phyloP scores from a whole-genome alignment of 2,113 vertebrate genomes.

The Psammodynastes pulverulentus region DNA sequence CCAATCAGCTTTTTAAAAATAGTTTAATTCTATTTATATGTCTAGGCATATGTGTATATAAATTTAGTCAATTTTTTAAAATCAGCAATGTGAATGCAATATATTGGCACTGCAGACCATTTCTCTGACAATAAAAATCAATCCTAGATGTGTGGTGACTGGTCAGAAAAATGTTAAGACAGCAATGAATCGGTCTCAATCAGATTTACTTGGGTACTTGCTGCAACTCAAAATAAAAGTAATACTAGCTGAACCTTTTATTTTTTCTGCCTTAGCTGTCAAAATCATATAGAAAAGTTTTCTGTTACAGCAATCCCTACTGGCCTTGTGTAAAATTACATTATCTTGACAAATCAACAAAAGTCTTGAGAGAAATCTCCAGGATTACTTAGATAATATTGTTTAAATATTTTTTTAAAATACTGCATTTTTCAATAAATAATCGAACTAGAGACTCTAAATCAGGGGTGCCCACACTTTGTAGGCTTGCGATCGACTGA shows the following conservation, averaged over 20 bases:
- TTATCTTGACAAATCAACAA: not conserved
- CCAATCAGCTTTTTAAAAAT: slow-evolving; percentile 13
- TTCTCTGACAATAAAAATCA: slow-evolving; percentile 23
- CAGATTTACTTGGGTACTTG: not conserved
- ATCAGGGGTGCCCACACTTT: no score
- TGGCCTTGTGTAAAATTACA: not conserved
- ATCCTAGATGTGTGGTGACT: not conserved
- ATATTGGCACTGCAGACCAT: not conserved
- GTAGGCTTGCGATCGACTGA: no score
- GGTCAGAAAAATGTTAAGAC: not conserved
- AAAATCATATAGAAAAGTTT: not conserved
- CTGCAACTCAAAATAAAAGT: not conserved
- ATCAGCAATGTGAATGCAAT: not conserved
- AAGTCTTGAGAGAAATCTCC: not conserved
- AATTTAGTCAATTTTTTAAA: slow-evolving; percentile 14
- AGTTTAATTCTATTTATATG: slow-evolving; percentile 26
- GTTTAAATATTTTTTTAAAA: no score
- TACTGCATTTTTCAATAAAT: not conserved
- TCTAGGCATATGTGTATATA: slow-evolving; percentile 10
- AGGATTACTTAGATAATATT: not conserved
- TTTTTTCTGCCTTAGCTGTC: not conserved
- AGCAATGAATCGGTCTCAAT: no score
- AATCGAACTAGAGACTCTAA: not conserved
- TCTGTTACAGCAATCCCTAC: not conserved
- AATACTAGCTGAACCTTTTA: not conserved